Base-by-base conservation (phyloP, 2,113 vertebrate species). In the Micromys minutus region DNA sequence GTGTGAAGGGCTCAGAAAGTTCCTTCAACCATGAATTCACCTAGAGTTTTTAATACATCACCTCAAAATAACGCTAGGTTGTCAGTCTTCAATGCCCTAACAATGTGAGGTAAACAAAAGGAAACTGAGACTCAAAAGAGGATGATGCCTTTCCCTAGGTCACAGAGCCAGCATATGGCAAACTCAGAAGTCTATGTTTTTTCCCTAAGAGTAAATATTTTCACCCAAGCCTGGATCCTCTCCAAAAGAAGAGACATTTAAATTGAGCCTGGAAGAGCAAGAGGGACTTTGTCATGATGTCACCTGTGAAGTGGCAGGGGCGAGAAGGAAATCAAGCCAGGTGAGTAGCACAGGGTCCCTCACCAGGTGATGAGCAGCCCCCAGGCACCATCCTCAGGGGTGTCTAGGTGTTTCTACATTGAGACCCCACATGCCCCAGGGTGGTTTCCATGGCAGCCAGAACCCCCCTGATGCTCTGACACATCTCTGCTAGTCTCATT, bases 281-380 rank as follows among this genome's bases (percentile, higher is more conserved):
- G 71, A 67, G 52, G n/a, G 71, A 89, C 92, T 55, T 95, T 94
- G 92, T 93, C 91, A 91, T 4, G 7, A 19, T 92, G 94, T 95
- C 95, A 97, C 93, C 97, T 96, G 96, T 50, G 59, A 97, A 95
- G 55, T 96, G 96, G 96, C 86, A 86, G 94, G 7, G 95, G 65
- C 0, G 31, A 57, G 3, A 42, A 88, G 74, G 71, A 94, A 90
- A 67, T 71, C 31, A 21, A 75, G 81, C 95, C 92, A 94, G 85
- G 85, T 61, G 50, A 84, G 63, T 39, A 71, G 83, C 76, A 76
- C 22, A 52, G 87, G 65, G 80, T 52, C 77, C 72, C 83, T 76
- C 52, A 2, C 24, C 47, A 26, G 90, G 76, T 19, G 71, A 31
- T 1, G 19, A 80, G 75, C 91, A 96, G 69, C 42, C 87, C 87